Evolutionary conservation across 2,888 invertebrate species (phyloP).

Genomic region (Scaptomyza caliginosa): DNA sequence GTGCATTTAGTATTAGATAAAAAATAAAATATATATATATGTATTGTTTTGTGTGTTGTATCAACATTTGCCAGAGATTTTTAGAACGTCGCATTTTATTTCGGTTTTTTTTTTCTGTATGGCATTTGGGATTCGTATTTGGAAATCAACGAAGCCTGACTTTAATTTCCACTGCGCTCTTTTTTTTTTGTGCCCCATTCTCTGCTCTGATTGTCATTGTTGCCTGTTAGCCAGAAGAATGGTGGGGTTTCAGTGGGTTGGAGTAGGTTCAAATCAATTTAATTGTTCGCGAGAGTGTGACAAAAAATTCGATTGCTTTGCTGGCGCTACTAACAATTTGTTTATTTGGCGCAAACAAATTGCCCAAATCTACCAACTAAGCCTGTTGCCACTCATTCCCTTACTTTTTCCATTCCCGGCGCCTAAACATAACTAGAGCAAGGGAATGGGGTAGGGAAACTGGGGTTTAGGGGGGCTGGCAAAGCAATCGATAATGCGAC

Average conservation of each 20-base stretch:
- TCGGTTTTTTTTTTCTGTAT: too few relatives aligned
- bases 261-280: slow-evolving; percentile 62
- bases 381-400: slow-evolving; percentile 26
- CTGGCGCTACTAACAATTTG: slow-evolving; percentile 45
- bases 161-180: slow-evolving; percentile 24
- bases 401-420: background rate
- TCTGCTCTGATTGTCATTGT: slow-evolving; percentile 70
- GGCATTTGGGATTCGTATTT: slow-evolving; percentile 11
- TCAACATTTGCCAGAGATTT: slow-evolving; percentile 6
- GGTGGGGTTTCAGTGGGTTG: background rate
- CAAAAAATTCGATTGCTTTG: slow-evolving; percentile 35
- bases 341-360: slow-evolving; percentile 56
- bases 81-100: background rate
- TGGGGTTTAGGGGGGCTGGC: background rate
- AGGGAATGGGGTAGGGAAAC: too few relatives aligned
- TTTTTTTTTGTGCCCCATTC: slow-evolving; percentile 22
- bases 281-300: slow-evolving; percentile 61
- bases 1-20: slow-evolving; percentile 27
- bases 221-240: background rate
- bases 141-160: slow-evolving; percentile 46
- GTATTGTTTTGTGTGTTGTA: slow-evolving; percentile 7
- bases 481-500: slow-evolving; percentile 50
- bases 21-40: background rate
- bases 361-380: slow-evolving; percentile 1
- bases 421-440: slow-evolving; percentile 39